phyloP scores from a whole-genome alignment of 2,888 invertebrate genomes.

The Monochamus alternatus region DNA sequence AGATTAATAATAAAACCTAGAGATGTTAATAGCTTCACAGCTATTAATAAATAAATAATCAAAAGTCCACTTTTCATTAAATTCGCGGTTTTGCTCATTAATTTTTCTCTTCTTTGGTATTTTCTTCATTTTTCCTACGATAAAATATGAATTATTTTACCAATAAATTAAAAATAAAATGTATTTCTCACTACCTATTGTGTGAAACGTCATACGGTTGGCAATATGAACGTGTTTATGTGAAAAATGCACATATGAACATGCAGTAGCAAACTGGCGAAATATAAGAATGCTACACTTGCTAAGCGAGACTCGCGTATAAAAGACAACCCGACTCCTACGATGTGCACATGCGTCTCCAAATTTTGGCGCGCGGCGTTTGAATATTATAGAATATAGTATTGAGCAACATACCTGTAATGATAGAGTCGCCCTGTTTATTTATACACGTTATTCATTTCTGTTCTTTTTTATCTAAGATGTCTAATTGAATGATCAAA shows the following conservation, averaged over 20 bases:
- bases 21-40: background rate
- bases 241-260: conserved; percentile 25
- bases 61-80: conserved; percentile 17
- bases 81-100: too few relatives aligned
- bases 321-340: too few relatives aligned
- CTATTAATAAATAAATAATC: conserved; percentile 26
- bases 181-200: conserved; percentile 15
- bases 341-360: too few relatives aligned
- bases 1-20: background rate
- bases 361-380: too few relatives aligned
- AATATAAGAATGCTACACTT: conserved; percentile 23
- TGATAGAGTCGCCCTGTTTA: too few relatives aligned
- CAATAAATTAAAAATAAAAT: conserved; percentile 9
- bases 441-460: too few relatives aligned
- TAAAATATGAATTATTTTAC: conserved; percentile 10
- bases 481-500: too few relatives aligned
- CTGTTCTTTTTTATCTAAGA: too few relatives aligned
- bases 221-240: conserved; percentile 18
- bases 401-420: too few relatives aligned
- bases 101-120: background rate
- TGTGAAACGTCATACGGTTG: background rate
- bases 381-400: too few relatives aligned
- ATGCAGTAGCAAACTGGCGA: conserved; percentile 20
- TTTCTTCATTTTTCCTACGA: conserved; percentile 22
- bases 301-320: too few relatives aligned